phyloP scores from a whole-genome alignment of 1,140 invertebrate species.

The Neomicropteryx cornuta region DNA sequence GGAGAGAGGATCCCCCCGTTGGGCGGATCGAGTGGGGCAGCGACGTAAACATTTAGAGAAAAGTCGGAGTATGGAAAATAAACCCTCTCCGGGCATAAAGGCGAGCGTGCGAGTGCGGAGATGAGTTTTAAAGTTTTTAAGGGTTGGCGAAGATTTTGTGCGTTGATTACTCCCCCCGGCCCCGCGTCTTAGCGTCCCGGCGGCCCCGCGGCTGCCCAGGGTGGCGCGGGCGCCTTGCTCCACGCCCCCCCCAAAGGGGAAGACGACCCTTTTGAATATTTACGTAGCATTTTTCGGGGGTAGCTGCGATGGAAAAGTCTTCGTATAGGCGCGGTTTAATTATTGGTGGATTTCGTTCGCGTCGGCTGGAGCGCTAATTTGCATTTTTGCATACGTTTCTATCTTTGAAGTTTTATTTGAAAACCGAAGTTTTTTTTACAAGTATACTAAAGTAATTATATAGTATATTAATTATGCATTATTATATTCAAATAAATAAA shows the following conservation, averaged over 20 bases:
- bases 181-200: background rate
- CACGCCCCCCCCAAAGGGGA: conserved; percentile 12
- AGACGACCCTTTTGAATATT: conserved; percentile 1
- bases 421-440: background rate
- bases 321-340: background rate
- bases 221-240: conserved; percentile 10
- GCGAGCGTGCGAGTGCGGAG: background rate
- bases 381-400: no score
- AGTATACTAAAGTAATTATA: background rate
- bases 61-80: no score
- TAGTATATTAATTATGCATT: background rate
- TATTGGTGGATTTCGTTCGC: conserved; percentile 1
- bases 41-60: background rate
- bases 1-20: background rate
- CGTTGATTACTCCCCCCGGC: conserved; percentile 15
- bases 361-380: background rate
- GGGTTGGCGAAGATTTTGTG: conserved; percentile 19
- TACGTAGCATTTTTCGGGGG: conserved; percentile 1
- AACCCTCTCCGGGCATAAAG: background rate
- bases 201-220: conserved; percentile 5
- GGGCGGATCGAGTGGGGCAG: background rate
- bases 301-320: conserved; percentile 6
- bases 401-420: background rate
- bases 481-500: background rate
- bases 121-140: conserved; percentile 17